Conservation (phyloP, 1,140 invertebrate species). For the Pogonomyrmex californicus region DNA sequence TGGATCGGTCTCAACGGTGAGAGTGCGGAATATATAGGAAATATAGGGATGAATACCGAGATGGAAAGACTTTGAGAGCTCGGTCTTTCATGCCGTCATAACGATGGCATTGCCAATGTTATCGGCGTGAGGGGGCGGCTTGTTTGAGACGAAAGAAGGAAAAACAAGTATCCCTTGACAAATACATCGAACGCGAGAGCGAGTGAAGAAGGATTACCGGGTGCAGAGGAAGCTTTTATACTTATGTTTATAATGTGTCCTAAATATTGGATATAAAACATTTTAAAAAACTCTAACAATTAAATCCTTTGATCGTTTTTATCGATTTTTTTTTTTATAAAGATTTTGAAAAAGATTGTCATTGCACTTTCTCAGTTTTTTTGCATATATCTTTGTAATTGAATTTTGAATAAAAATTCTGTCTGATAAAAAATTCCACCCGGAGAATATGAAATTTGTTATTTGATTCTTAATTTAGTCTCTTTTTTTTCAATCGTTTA, state of each 20-base stretch:
- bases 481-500: neutral
- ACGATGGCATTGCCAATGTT: conserved; percentile 48
- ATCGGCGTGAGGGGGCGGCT: neutral
- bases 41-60: neutral
- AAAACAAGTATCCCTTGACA: conserved; percentile 30
- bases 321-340: neutral
- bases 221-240: neutral
- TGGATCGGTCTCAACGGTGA: conserved; percentile 10
- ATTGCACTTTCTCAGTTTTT: neutral
- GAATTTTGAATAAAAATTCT: neutral
- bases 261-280: neutral
- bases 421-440: neutral
- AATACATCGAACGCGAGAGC: conserved; percentile 22
- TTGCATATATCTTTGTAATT: neutral
- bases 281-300: neutral
- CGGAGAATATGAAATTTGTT: neutral
- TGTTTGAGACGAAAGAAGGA: conserved; percentile 43
- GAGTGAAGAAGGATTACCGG: neutral
- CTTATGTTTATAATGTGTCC: neutral
- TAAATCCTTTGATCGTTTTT: neutral
- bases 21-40: neutral
- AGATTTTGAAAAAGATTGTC: neutral
- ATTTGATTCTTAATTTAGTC: neutral
- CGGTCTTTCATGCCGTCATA: neutral
- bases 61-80: conserved; percentile 26